A percentile compares a stretch with the other conserved stretches of the same genome.
These are phyloP conservation scores for Drosophila monieri DNA, from an alignment of 2,888 invertebrate genomes.

Conservation along the genomic window DNA sequence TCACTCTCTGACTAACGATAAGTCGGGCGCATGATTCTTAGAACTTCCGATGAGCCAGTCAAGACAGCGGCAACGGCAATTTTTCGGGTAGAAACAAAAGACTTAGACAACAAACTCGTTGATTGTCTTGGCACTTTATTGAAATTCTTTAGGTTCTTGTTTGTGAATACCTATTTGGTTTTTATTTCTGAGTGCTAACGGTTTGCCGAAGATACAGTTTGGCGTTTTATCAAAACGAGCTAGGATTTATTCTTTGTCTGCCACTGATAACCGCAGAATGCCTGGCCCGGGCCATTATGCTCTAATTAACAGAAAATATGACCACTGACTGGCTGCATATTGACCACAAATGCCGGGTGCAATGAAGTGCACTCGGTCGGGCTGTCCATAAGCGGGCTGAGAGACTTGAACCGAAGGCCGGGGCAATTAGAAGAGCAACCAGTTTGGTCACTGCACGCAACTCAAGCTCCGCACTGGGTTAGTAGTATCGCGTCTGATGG, in stretches of 20 bases:
- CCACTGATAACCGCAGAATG: slow-evolving; percentile 50
- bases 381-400: slow-evolving; percentile 49
- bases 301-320: slow-evolving; percentile 65
- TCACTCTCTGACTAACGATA: slow-evolving; percentile 9
- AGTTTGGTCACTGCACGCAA: slow-evolving; percentile 70
- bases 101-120: slow-evolving; percentile 67
- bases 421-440: slow-evolving; percentile 74
- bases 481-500: slow-evolving; percentile 56
- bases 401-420: slow-evolving; percentile 37
- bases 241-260: slow-evolving; percentile 32
- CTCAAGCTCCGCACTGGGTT: slow-evolving; percentile 59
- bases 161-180: slow-evolving; percentile 27
- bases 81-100: slow-evolving; percentile 54
- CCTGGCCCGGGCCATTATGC: slow-evolving; percentile 52
- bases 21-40: slow-evolving; percentile 43
- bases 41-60: slow-evolving; percentile 43
- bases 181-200: slow-evolving; percentile 52
- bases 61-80: background rate
- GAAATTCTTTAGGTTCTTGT: slow-evolving; percentile 50
- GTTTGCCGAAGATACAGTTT: slow-evolving; percentile 54
- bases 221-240: slow-evolving; percentile 37
- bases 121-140: slow-evolving; percentile 60
- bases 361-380: slow-evolving; percentile 51
- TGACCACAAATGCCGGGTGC: slow-evolving; percentile 60
- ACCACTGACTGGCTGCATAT: slow-evolving; percentile 35